Evolutionary conservation across 2,888 invertebrate genomes (phyloP).

Genomic region (Himalopsyche anomala): DNA sequence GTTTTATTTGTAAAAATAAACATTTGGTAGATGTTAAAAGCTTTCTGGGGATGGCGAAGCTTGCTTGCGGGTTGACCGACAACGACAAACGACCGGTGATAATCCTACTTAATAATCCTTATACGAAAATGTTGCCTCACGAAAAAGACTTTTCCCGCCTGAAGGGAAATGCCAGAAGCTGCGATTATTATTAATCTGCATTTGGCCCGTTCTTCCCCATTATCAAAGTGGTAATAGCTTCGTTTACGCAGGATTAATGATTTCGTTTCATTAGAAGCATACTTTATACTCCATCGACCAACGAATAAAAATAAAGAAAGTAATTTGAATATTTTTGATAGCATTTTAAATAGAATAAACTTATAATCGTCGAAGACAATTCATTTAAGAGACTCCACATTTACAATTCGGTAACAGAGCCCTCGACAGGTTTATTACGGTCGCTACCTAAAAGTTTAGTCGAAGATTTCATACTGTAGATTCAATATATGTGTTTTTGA

Average conservation of each 20-base stretch:
- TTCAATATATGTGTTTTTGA: too few species aligned
- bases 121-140: conserved; percentile 12
- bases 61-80: conserved; percentile 35
- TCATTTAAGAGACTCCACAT: too few species aligned
- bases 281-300: neutral
- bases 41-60: conserved; percentile 2
- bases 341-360: too few species aligned
- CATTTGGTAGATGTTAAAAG: conserved; percentile 19
- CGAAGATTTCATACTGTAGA: too few species aligned
- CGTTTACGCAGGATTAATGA: neutral
- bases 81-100: conserved; percentile 26
- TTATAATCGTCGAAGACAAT: too few species aligned
- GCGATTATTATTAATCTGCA: conserved; percentile 26
- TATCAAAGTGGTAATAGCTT: neutral
- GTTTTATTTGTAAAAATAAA: conserved; percentile 2
- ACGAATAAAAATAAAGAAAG: too few species aligned
- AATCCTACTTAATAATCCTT: conserved; percentile 34
- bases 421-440: too few species aligned
- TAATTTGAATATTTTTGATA: too few species aligned
- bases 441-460: too few species aligned
- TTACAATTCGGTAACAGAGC: too few species aligned
- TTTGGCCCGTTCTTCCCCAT: neutral
- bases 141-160: neutral
- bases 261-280: conserved; percentile 11
- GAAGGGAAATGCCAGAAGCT: neutral